Evolutionary conservation across 2,888 invertebrate genomes (phyloP), one percentile per base, ranked within the genome.

Genomic region (Hirtodrosophila cameraria): DNA sequence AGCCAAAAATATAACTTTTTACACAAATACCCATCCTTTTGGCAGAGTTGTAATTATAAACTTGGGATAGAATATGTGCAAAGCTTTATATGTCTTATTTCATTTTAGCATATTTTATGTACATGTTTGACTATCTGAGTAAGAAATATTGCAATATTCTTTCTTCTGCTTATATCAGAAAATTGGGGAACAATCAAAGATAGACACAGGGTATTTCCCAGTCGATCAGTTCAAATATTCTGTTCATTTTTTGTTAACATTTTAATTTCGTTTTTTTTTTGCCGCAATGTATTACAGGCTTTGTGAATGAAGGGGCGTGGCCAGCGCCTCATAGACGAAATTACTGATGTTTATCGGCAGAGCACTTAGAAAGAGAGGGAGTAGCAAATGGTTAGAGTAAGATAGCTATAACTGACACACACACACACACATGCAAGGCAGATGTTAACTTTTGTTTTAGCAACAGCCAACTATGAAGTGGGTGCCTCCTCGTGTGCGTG

Each of bases 401-500:
- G 38, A 31, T 36, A 30, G 54, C 30, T 33, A 9, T 42, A 39
- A 20, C 38, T 6, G 11, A 23, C 15, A 18, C 30, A 13, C 36
- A 43, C 30, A 48, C 12, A 46, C 46, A 69, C 73, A 64, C 59
- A 74, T 52, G 43, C 42, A 63, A 48, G 52, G 50, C 66, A 84
- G 82, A 85, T 80, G 79, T 82, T 68, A 74, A 63, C 59, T 82
- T 81, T 87, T 81, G 86, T 81, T 86, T 87, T 85, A 63, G 83
- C 86, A 81, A 81, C 86, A 87, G 80, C 70, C 50, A 86, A 74
- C 53, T 77, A 68, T 81, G 72, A 87, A 81, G 80, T 81, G 70
- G 45, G 53, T 65, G 52, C 60, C 63, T 55, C n/a, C 25, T 43
- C 27, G 65, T 84, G 87, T 80, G 87, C 86, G 80, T 81, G 82